Base-by-base conservation (phyloP, 2,797 vertebrate genomes). In the Nyctibius grandis region DNA sequence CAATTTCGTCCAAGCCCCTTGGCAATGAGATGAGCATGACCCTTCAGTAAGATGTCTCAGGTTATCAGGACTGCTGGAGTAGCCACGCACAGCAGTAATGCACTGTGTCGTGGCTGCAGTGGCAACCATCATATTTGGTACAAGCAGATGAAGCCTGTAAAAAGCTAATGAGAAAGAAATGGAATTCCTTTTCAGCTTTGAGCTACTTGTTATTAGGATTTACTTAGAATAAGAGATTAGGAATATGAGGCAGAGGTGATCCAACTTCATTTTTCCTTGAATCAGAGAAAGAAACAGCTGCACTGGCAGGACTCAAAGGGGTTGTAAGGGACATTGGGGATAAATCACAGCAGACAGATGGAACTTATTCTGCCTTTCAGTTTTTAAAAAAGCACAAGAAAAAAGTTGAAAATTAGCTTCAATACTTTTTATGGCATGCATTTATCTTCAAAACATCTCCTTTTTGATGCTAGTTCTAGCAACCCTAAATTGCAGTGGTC, bases 1-100 rank as follows among this genome's bases (percentile, higher is more conserved):
- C 10, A 3, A 36, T 82, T 50, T 74, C 23, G n/a, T 81, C 17
- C 0, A 0, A 80, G 31, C 44, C 31, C 11, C 15, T 26, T 51
- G 26, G 9, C 48, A 53, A 11, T 31, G 65, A 57, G 26, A 25
- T 61, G 48, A 40, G 19, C 31, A 33, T 28, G 72, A 36, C 53
- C 14, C 33, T 60, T 63, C 65, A 33, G 2, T 38, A 65, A 47
- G 25, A 48, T 77, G 77, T 74, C 28, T 88, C 5, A 7, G 50
- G 21, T 42, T 73, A 4, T 67, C 56, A 14, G 50, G 61, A 25
- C 23, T 72, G 18, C 28, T 74, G 68, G 31, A 3, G 1, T 67
- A 48, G 77, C 50, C 59, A 85, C 47, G 36, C 72, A 26, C 44
- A 57, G 36, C 44, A 48, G 10, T 45, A 44, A 21, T 12, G 4